A percentile compares a stretch with the other conserved stretches of the same genome.
Conservation (phyloP, 2,113 vertebrate species). For the Cardinalis cardinalis region DNA sequence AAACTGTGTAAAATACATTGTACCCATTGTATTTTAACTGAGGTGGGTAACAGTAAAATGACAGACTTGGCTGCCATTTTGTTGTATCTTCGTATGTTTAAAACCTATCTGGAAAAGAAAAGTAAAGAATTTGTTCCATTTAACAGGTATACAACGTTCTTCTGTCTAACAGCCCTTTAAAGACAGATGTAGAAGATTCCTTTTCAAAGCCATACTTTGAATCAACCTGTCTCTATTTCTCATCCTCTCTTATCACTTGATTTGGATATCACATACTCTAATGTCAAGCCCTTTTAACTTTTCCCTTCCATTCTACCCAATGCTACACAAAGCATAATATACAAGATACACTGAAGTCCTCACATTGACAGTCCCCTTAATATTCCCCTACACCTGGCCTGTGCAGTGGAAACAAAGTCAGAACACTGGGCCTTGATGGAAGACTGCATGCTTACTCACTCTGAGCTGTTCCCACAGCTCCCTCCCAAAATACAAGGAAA, state of each 20-base stretch:
- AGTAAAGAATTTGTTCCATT: constrained; percentile 70
- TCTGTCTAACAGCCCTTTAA: not conserved
- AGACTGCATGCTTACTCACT: not conserved
- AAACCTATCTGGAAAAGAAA: constrained; percentile 75
- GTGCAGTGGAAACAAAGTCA: not conserved
- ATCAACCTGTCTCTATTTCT: not conserved
- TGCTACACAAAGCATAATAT: not conserved
- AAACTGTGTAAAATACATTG: constrained; percentile 74
- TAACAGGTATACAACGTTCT: constrained; percentile 27
- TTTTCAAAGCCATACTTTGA: not conserved
- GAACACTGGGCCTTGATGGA: not conserved
- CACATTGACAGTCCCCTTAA: not conserved
- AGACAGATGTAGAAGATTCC: not conserved
- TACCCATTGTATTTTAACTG: constrained; percentile 74
- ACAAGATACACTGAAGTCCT: not conserved
- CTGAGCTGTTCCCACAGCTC: not conserved
- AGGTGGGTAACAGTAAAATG: constrained; percentile 74
- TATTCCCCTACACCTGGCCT: not conserved
- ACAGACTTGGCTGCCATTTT: constrained; percentile 69
- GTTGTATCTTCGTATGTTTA: constrained; percentile 73
- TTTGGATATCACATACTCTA: not conserved
- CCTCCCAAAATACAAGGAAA: constrained; percentile 16
- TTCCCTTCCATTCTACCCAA: not conserved
- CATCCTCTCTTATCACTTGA: not conserved
- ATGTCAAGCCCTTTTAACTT: not conserved